Evolutionary conservation across 2,888 invertebrate species (phyloP).

Genomic region (Pachliopta kotzebuea): DNA sequence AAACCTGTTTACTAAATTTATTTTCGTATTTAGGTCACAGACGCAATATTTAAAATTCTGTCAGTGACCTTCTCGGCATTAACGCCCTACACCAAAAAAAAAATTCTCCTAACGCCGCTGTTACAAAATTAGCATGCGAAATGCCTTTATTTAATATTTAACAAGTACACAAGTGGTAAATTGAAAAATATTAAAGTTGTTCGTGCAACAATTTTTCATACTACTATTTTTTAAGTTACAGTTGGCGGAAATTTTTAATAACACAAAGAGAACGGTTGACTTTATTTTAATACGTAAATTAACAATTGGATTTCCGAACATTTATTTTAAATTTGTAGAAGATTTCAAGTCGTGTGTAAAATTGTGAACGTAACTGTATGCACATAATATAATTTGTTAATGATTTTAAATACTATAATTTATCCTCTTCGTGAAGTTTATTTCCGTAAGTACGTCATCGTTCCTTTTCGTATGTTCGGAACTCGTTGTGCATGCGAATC

Average conservation of each 20-base stretch:
- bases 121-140: slow-evolving; percentile 17
- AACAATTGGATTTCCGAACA: slow-evolving; percentile 11
- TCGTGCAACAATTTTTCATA: too few species aligned
- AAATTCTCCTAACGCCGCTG: slow-evolving; percentile 4
- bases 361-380: background rate
- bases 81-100: slow-evolving; percentile 13
- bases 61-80: slow-evolving; percentile 18
- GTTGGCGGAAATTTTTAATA: background rate
- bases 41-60: slow-evolving; percentile 28
- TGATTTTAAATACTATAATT: slow-evolving; percentile 24
- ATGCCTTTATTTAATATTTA: background rate
- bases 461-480: slow-evolving; percentile 63
- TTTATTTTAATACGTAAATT: slow-evolving; percentile 4
- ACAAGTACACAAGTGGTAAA: background rate
- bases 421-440: slow-evolving; percentile 36
- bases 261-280: slow-evolving; percentile 9
- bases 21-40: slow-evolving; percentile 30
- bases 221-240: background rate
- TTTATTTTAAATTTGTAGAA: slow-evolving; percentile 2
- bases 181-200: background rate
- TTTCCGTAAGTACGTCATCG: slow-evolving; percentile 62
- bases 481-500: slow-evolving; percentile 71
- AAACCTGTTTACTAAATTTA: slow-evolving; percentile 24
- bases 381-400: background rate
- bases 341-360: background rate